Percentiles rank a stretch among this genome's conserved stretches.
These are phyloP conservation scores for Cotesia typhae DNA, from an alignment of 1,140 invertebrate species.

Conservation along the genomic window DNA sequence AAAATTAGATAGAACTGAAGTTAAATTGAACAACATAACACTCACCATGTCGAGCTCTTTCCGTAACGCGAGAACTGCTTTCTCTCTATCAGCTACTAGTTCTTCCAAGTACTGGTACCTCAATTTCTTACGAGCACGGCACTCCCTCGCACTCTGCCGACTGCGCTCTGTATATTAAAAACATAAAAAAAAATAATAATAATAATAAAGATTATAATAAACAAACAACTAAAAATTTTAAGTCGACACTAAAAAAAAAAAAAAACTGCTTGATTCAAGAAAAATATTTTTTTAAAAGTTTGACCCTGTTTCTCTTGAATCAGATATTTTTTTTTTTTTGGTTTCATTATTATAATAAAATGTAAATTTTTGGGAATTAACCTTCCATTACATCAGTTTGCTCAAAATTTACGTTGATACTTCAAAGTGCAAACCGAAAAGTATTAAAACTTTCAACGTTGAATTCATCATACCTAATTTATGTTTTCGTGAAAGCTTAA, in stretches of 20 bases:
- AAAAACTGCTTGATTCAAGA: too few relatives aligned
- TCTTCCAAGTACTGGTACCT: slow-evolving; percentile 98
- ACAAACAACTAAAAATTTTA: too few relatives aligned
- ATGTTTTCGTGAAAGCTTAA: neutral
- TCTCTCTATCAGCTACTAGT: slow-evolving; percentile 90
- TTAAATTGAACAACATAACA: slow-evolving; percentile 35
- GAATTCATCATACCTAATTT: slow-evolving; percentile 6
- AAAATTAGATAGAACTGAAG: slow-evolving; percentile 8
- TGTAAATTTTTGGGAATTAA: neutral
- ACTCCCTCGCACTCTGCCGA: slow-evolving; percentile 95
- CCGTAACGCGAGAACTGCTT: slow-evolving; percentile 88
- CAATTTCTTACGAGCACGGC: slow-evolving; percentile 94
- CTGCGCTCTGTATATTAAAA: slow-evolving; percentile 81
- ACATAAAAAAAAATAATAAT: slow-evolving; percentile 39
- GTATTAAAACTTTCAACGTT: slow-evolving; percentile 5
- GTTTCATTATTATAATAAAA: neutral
- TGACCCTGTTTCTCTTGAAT: too few relatives aligned
- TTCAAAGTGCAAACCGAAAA: neutral
- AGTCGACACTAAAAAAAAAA: too few relatives aligned
- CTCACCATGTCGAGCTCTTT: slow-evolving; percentile 91
- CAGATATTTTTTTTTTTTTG: too few relatives aligned
- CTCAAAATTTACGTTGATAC: neutral
- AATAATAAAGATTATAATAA: neutral
- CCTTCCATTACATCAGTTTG: neutral
- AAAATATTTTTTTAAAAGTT: too few relatives aligned